Evolutionary conservation across 2,113 vertebrate genomes (phyloP).

Genomic region (Passer montanus): DNA sequence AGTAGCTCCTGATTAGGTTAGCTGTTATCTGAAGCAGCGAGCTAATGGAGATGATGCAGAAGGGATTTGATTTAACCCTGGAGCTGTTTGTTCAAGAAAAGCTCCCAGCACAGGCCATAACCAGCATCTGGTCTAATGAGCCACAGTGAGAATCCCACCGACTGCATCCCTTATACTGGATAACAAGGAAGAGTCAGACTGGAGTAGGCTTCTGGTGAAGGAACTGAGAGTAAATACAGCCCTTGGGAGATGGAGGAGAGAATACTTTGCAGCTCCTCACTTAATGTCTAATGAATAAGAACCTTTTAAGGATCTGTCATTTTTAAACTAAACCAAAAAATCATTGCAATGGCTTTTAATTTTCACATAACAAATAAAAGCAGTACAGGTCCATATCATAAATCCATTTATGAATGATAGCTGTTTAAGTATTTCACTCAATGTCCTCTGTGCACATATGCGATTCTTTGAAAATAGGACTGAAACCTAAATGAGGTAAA

Average conservation of each 20-base stretch:
- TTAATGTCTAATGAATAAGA: neutral
- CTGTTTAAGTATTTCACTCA: neutral
- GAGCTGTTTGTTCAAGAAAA: slow-evolving; percentile 42
- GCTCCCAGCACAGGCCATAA: slow-evolving; percentile 13
- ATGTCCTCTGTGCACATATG: neutral
- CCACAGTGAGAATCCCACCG: neutral
- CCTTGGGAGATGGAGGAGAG: neutral
- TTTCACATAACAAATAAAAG: neutral
- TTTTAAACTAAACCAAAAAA: neutral
- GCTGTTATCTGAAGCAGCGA: slow-evolving; percentile 17
- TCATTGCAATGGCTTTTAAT: neutral
- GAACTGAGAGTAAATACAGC: neutral
- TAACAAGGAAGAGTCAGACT: slow-evolving; percentile 31
- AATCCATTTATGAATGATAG: neutral
- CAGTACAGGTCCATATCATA: neutral
- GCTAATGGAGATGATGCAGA: slow-evolving; percentile 32
- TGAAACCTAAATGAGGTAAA: neutral
- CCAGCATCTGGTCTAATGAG: slow-evolving; percentile 54
- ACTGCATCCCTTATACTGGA: neutral
- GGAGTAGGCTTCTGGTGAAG: neutral
- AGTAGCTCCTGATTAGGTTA: neutral
- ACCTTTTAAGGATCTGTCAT: neutral
- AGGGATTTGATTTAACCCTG: slow-evolving; percentile 45
- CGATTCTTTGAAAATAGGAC: neutral
- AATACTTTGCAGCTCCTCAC: neutral